Percentiles rank a stretch among this genome's conserved stretches.
Conservation (phyloP, 2,113 vertebrate genomes). For the Ibidorhyncha struthersii region DNA sequence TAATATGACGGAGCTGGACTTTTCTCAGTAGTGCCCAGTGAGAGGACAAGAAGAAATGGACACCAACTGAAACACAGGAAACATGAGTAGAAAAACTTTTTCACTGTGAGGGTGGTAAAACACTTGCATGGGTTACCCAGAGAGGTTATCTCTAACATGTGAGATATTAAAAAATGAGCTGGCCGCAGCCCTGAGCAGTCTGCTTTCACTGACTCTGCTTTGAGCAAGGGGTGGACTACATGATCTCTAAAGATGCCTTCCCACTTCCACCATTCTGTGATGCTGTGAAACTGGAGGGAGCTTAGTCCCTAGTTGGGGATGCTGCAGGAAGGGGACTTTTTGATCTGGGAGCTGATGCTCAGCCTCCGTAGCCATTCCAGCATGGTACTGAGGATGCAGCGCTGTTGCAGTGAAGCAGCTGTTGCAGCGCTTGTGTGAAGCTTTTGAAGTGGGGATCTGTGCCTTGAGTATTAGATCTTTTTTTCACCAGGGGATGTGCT, state of each 20-base stretch:
- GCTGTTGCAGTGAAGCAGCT: too few relatives aligned
- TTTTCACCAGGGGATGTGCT: neutral
- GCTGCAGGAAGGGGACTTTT: neutral
- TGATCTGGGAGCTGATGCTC: neutral
- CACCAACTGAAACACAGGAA: neutral
- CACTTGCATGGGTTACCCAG: neutral
- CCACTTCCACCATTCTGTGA: neutral
- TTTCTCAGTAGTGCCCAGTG: neutral
- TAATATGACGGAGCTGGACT: neutral
- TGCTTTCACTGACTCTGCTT: neutral
- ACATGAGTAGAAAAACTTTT: neutral
- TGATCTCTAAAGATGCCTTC: neutral
- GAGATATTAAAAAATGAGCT: rapidly evolving
- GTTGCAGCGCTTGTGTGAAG: neutral
- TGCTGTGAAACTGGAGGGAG: neutral
- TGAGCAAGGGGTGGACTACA: neutral
- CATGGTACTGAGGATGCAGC: neutral
- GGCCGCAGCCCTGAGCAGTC: neutral
- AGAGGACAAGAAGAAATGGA: neutral
- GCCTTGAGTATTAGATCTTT: neutral
- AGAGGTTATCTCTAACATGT: neutral
- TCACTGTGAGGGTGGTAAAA: neutral
- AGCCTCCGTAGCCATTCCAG: neutral
- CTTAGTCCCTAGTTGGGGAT: neutral
- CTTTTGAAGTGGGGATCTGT: neutral